A percentile compares a stretch with the other conserved stretches of the same genome.
phyloP scores from a whole-genome alignment of 2,113 vertebrate species.

The Helogale parvula region DNA sequence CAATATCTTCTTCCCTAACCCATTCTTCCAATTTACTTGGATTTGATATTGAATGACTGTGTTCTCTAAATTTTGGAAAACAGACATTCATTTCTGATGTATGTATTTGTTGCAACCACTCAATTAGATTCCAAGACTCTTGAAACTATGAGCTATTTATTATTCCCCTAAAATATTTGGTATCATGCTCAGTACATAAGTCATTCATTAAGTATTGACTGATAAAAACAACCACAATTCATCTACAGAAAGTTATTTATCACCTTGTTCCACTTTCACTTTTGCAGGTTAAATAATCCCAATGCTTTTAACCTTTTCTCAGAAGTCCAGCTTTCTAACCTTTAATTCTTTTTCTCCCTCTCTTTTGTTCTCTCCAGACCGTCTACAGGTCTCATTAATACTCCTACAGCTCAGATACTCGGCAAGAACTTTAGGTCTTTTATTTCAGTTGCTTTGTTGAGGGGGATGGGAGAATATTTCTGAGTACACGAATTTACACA shows the following conservation, averaged over 20 bases:
- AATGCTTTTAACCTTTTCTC: conserved; percentile 81
- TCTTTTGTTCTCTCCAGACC: conserved; percentile 68
- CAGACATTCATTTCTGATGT: background rate
- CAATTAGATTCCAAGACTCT: conserved; percentile 37
- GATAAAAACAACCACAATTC: conserved; percentile 70
- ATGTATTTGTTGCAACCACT: background rate
- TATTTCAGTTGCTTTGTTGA: conserved; percentile 59
- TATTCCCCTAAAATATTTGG: conserved; percentile 64
- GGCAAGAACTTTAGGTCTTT: conserved; percentile 50
- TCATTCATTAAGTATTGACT: conserved; percentile 74
- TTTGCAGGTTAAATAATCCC: conserved; percentile 79
- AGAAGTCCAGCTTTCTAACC: conserved; percentile 77
- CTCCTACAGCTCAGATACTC: conserved; percentile 8
- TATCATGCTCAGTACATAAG: conserved; percentile 57
- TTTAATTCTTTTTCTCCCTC: conserved; percentile 59
- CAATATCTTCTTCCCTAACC: background rate
- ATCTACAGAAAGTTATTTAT: conserved; percentile 76
- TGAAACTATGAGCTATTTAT: conserved; percentile 64
- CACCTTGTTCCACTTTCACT: conserved; percentile 67
- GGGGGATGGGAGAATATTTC: conserved; percentile 13
- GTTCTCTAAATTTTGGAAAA: conserved; percentile 19
- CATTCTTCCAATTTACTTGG: background rate
- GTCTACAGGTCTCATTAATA: conserved; percentile 66
- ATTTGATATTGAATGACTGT: background rate
- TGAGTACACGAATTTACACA: conserved; percentile 38